Evolutionary conservation across 2,888 invertebrate species (phyloP).

Genomic region (Leptinotarsa haldemani): DNA sequence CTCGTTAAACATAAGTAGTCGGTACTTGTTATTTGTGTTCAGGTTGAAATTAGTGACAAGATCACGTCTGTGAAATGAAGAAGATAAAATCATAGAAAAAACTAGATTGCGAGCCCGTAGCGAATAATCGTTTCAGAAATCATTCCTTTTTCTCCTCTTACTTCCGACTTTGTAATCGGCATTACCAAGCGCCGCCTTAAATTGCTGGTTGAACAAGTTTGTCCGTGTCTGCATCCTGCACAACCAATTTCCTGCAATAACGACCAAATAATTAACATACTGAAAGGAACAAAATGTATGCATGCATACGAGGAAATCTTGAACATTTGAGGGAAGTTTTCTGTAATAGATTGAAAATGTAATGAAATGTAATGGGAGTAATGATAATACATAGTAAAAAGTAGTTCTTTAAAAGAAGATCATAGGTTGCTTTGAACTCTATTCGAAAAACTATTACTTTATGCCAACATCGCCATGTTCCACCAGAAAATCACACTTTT

Average conservation of each 20-base stretch:
- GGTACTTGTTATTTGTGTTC: slow-evolving; percentile 1
- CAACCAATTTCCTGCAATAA: slow-evolving; percentile 10
- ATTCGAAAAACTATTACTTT: too few relatives aligned
- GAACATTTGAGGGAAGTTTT: neutral
- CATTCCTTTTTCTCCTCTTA: neutral
- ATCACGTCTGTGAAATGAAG: neutral
- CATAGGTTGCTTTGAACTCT: too few relatives aligned
- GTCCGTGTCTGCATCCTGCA: slow-evolving; percentile 13
- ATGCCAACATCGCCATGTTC: too few relatives aligned
- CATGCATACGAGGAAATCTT: neutral
- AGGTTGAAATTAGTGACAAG: neutral
- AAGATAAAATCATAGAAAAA: neutral
- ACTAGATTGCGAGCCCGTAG: slow-evolving; percentile 2
- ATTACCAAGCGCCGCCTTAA: neutral
- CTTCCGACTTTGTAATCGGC: slow-evolving; percentile 12
- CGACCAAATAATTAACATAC: neutral
- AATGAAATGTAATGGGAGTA: too few relatives aligned
- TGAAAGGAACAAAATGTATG: neutral
- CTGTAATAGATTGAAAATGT: too few relatives aligned
- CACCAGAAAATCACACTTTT: too few relatives aligned
- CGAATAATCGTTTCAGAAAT: slow-evolving; percentile 4
- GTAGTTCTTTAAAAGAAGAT: too few relatives aligned
- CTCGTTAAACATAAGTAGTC: neutral
- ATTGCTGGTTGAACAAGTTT: slow-evolving; percentile 8
- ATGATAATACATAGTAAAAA: too few relatives aligned